Percentiles rank a stretch among this genome's conserved stretches.
phyloP scores from a whole-genome alignment of 2,888 invertebrate genomes.

The Operophtera brumata region DNA sequence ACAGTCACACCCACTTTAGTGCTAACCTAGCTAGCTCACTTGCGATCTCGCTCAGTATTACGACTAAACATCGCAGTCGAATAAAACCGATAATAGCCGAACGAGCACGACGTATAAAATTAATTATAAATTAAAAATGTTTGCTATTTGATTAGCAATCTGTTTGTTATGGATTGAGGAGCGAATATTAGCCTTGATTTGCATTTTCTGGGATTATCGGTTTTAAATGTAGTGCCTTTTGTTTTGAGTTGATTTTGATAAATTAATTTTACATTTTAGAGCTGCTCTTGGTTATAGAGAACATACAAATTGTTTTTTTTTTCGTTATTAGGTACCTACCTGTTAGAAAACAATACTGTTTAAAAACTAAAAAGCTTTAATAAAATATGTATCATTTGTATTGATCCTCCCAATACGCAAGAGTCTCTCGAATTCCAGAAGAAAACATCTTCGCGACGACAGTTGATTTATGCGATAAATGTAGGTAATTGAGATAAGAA shows the following conservation, averaged over 20 bases:
- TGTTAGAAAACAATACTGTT: not conserved
- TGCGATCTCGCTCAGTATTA: constrained; percentile 67
- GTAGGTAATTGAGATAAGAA: constrained; percentile 15
- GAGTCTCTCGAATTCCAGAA: not conserved
- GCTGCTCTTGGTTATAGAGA: no score
- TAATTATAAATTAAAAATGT: constrained; percentile 45
- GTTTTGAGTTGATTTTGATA: not conserved
- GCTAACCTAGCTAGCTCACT: constrained; percentile 51
- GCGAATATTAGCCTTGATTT: constrained; percentile 24
- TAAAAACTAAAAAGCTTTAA: not conserved
- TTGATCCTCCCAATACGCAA: not conserved
- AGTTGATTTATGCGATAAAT: constrained; percentile 7
- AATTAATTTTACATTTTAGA: not conserved
- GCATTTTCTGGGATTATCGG: constrained; percentile 13
- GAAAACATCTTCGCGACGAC: not conserved
- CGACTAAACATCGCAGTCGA: constrained; percentile 59
- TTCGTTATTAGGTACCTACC: no score
- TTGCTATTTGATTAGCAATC: constrained; percentile 55
- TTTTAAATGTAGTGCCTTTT: constrained; percentile 13
- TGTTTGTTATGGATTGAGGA: constrained; percentile 53
- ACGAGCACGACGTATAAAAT: constrained; percentile 53
- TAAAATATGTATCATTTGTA: not conserved
- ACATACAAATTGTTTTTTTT: no score
- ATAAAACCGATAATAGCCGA: constrained; percentile 59
- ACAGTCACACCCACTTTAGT: constrained; percentile 65